Conservation (phyloP, 2,888 invertebrate genomes). For the Pyrrhosoma nymphula region DNA sequence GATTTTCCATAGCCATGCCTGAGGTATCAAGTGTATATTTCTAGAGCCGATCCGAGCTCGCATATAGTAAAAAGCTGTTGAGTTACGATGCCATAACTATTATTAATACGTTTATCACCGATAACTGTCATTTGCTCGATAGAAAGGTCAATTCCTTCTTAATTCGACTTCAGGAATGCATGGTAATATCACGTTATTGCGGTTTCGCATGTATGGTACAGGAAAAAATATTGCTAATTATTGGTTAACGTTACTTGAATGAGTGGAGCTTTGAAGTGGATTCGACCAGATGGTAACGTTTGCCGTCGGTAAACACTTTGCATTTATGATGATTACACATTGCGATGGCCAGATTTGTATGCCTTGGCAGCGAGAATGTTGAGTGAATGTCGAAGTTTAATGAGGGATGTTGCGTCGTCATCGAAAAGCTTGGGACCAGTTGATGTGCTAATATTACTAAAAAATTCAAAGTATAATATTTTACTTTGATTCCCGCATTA, state of each 20-base stretch:
- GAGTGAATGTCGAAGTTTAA: conserved; percentile 7
- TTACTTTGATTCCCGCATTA: background rate
- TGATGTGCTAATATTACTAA: background rate
- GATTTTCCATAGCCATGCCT: too few species aligned
- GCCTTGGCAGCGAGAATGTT: background rate
- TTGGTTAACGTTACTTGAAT: background rate
- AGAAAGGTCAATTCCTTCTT: too few species aligned
- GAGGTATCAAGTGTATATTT: too few species aligned
- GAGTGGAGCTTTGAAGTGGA: background rate
- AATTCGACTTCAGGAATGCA: too few species aligned
- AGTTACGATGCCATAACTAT: too few species aligned
- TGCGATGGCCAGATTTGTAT: background rate
- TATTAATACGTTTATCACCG: too few species aligned
- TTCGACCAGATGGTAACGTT: background rate
- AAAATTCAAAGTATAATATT: background rate
- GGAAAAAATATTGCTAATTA: background rate
- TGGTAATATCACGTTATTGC: background rate
- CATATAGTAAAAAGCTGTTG: too few species aligned
- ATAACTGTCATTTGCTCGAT: too few species aligned
- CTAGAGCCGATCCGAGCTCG: too few species aligned
- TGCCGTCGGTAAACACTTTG: background rate
- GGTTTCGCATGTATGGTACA: background rate
- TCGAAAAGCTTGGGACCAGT: background rate
- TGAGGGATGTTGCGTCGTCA: background rate
- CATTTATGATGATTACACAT: background rate